Percentiles rank a stretch among this genome's conserved stretches.
Conservation (phyloP, 2,888 invertebrate genomes). For the Uropetala carovei region DNA sequence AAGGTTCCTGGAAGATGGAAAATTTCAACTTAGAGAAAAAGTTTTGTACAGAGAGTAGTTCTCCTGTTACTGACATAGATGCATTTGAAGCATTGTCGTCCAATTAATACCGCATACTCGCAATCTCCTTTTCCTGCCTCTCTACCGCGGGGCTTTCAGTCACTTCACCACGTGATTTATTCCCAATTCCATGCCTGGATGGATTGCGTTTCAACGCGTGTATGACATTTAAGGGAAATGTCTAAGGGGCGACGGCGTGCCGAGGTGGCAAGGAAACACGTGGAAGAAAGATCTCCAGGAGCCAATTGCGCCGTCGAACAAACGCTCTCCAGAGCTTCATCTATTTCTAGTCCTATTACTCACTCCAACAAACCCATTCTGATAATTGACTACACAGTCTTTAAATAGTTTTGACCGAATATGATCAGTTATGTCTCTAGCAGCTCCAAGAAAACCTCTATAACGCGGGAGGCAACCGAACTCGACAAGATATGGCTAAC, state of each 20-base stretch:
- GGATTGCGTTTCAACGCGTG: slow-evolving; percentile 6
- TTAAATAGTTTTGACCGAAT: slow-evolving; percentile 32
- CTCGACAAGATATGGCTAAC: too few relatives aligned
- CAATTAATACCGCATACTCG: too few relatives aligned
- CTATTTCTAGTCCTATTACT: slow-evolving; percentile 49
- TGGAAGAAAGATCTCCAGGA: slow-evolving; percentile 28
- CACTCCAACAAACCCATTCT: not conserved
- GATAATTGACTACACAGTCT: not conserved
- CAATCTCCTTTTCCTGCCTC: not conserved
- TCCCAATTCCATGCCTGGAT: not conserved
- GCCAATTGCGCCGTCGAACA: slow-evolving; percentile 41
- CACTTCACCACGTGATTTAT: not conserved
- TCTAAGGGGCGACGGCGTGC: not conserved
- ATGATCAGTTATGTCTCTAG: not conserved
- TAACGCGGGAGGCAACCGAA: too few relatives aligned
- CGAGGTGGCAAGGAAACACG: slow-evolving; percentile 4
- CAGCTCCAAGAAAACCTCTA: too few relatives aligned
- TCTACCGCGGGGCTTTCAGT: not conserved
- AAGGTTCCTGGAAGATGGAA: too few relatives aligned
- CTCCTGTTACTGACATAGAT: too few relatives aligned
- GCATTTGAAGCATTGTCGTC: too few relatives aligned
- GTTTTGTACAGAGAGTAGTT: too few relatives aligned
- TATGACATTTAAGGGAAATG: not conserved
- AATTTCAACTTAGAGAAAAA: too few relatives aligned
- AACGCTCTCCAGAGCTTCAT: not conserved